phyloP scores from a whole-genome alignment of 1,140 invertebrate genomes.

The Drosophila fuyamai region DNA sequence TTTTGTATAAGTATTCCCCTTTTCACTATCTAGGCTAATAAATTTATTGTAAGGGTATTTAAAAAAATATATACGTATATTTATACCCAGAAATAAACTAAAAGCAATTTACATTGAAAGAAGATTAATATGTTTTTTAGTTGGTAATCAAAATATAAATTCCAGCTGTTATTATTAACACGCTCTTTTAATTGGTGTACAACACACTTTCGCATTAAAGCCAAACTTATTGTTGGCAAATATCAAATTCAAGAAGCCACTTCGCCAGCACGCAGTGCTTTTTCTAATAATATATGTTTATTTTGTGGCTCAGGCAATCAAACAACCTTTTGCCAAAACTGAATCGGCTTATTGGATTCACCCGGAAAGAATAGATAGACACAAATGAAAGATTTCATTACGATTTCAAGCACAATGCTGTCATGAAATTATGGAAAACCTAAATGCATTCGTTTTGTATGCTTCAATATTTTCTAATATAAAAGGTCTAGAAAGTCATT shows the following conservation, averaged over 20 bases:
- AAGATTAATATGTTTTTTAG: too few species aligned
- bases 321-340: conserved; percentile 21
- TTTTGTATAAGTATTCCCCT: too few species aligned
- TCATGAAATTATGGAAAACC: conserved; percentile 31
- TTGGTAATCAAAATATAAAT: too few species aligned
- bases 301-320: conserved; percentile 39
- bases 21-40: too few species aligned
- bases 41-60: too few species aligned
- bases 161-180: too few species aligned
- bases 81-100: too few species aligned
- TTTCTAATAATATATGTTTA: conserved; percentile 60
- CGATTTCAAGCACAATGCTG: conserved; percentile 26
- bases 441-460: conserved; percentile 22
- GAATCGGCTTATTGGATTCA: conserved; percentile 37
- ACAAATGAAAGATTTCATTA: conserved; percentile 42
- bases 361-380: conserved; percentile 21
- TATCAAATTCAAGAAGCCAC: conserved; percentile 24
- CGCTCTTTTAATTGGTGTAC: neutral
- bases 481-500: conserved; percentile 48
- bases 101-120: too few species aligned
- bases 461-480: neutral
- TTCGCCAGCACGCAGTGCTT: conserved; percentile 22
- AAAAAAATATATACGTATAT: too few species aligned
- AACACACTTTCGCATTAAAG: neutral
- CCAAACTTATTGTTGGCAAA: neutral